A percentile compares a stretch with the other conserved stretches of the same genome.
Evolutionary conservation across 2,888 invertebrate genomes (phyloP).

Genomic region (Tanypteryx hageni): DNA sequence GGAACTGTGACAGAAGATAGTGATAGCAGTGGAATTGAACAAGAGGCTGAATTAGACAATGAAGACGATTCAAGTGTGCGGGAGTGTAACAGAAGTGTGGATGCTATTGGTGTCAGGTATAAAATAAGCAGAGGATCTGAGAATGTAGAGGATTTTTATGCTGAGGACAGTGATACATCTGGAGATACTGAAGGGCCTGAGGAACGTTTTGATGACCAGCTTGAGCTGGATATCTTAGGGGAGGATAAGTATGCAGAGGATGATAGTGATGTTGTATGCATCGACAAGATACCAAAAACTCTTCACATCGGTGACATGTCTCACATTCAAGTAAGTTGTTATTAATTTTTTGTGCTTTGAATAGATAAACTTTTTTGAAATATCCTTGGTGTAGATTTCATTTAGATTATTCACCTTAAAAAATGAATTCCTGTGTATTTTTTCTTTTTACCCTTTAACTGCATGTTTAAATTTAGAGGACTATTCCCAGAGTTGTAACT

Average conservation of each 20-base stretch:
- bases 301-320: constrained; percentile 73
- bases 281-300: constrained; percentile 79
- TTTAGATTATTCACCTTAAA: too few species aligned
- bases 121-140: constrained; percentile 66
- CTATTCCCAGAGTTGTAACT: too few species aligned
- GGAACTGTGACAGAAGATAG: constrained; percentile 76
- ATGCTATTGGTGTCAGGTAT: constrained; percentile 52
- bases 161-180: constrained; percentile 73
- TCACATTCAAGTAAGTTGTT: constrained; percentile 61
- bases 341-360: neutral
- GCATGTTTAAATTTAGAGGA: too few species aligned
- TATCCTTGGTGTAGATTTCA: too few species aligned
- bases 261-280: constrained; percentile 74
- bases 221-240: constrained; percentile 74
- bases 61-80: constrained; percentile 53
- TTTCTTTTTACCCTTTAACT: too few species aligned
- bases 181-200: constrained; percentile 86
- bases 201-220: constrained; percentile 74
- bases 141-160: constrained; percentile 67
- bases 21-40: constrained; percentile 75
- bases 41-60: constrained; percentile 69
- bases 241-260: constrained; percentile 74
- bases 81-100: constrained; percentile 39
- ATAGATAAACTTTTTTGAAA: neutral
- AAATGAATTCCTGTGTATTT: too few species aligned